Evolutionary conservation across 2,888 invertebrate species (phyloP), one percentile per base, ranked within the genome.

Genomic region (Cabera pusaria): DNA sequence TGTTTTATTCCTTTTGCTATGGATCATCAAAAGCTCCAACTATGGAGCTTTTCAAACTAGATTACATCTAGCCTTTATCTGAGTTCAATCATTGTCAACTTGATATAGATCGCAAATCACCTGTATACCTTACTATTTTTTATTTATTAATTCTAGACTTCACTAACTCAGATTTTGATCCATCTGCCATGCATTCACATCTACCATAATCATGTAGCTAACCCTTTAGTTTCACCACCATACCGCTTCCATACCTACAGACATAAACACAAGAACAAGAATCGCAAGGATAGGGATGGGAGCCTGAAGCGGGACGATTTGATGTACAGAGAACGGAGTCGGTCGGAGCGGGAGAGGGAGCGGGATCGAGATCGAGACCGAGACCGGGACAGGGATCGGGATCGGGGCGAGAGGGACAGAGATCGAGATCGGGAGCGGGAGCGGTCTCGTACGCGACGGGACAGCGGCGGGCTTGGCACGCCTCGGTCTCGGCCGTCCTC

Each of bases 391-490:
- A 57, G 79, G 1, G 81, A 79, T 8, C 85, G 90, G 6, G 91
- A 90, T 14, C 66, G 90, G 27, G 82, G 77, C 11, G 91, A 90
- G 14, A 66, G 90, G 27, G 82, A 78, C 11, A 90, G 92, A 23
- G 80, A 78, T n/a, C 84, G 93, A 44, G 93, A 93, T 19, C 90
- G 93, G 10, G 90, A 59, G 33, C 76, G 56, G 2, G 91, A 91
- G 23, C 73, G 91, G 32, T 90, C 90, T 25, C 79, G 91, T 23
- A 89, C 92, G 57, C 81, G 80, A 47, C 78, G 76, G 23, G 84
- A 79, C 67, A 85, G 74, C 51, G 87, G 78, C 27, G 77, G 80
- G 8, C 50, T 49, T 3, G 63, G 71, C 14, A 50, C 57, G 39
- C 59, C 66, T 52, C 63, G 86, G 56, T 66, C 83, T 28, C 53